phyloP scores from a whole-genome alignment of 2,113 vertebrate genomes.

The human region DNA sequence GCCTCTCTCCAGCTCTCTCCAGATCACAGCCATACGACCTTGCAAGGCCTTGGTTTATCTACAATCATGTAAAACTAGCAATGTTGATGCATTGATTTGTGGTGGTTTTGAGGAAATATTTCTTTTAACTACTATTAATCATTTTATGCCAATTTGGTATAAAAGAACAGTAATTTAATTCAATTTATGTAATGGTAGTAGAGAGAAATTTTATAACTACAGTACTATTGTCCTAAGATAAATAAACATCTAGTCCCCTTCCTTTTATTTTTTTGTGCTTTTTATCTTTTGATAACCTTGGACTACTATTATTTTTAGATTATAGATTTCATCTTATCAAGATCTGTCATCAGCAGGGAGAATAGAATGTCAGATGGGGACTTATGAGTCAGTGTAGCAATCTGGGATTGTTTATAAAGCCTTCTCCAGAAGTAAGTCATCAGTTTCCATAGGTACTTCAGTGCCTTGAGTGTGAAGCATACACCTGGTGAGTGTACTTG shows the following conservation, averaged over 20 bases:
- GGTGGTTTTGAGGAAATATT: neutral
- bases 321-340: conserved; percentile 42
- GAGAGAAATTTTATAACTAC: neutral
- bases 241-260: neutral
- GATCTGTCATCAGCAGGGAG: conserved; percentile 28
- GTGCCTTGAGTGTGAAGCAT: conserved; percentile 39
- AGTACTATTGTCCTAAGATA: neutral
- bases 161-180: neutral
- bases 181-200: neutral
- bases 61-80: neutral
- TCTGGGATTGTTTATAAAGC: conserved; percentile 40
- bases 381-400: conserved; percentile 55
- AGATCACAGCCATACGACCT: neutral
- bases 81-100: neutral
- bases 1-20: neutral
- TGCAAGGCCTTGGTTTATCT: neutral
- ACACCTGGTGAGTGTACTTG: conserved; percentile 56
- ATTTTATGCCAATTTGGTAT: conserved; percentile 12
- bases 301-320: conserved; percentile 53
- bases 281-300: conserved; percentile 37
- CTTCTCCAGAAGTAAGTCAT: conserved; percentile 44
- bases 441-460: conserved; percentile 24
- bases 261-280: neutral
- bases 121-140: neutral
- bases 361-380: conserved; percentile 64